These are phyloP conservation scores for Sinhomidia bicolor DNA, from an alignment of 2,888 invertebrate species.

Conservation along the genomic window DNA sequence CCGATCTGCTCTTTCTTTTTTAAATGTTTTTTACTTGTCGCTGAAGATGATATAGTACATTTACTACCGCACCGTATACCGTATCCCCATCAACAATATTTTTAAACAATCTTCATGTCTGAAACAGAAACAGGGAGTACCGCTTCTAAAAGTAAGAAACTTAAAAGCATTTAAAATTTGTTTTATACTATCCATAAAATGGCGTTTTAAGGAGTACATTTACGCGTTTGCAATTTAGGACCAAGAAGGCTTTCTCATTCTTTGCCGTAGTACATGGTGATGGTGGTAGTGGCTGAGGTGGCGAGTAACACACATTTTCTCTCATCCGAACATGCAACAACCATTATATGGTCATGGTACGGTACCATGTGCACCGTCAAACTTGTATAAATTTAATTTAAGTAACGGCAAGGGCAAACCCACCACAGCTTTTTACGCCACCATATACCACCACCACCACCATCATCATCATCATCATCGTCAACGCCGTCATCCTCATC, in stretches of 20 bases:
- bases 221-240: background rate
- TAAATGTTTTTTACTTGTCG: conserved; percentile 19
- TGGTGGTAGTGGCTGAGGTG: background rate
- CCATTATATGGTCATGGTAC: conserved; percentile 24
- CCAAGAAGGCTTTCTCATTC: background rate
- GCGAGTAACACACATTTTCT: background rate
- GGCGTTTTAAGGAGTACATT: conserved; percentile 41
- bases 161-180: conserved; percentile 37
- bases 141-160: background rate
- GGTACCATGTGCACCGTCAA: conserved; percentile 16
- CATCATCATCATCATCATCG: too few species aligned
- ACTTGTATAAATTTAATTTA: conserved; percentile 46
- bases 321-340: background rate
- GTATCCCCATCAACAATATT: conserved; percentile 25
- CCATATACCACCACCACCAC: too few species aligned
- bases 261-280: background rate
- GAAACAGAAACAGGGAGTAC: conserved; percentile 36
- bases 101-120: conserved; percentile 39
- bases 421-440: background rate
- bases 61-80: background rate
- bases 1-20: background rate
- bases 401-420: conserved; percentile 42
- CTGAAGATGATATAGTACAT: conserved; percentile 20
- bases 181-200: conserved; percentile 60
- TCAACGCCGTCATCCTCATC: background rate